phyloP scores from a whole-genome alignment of 1,140 invertebrate genomes.

The Acromyrmex heyeri region DNA sequence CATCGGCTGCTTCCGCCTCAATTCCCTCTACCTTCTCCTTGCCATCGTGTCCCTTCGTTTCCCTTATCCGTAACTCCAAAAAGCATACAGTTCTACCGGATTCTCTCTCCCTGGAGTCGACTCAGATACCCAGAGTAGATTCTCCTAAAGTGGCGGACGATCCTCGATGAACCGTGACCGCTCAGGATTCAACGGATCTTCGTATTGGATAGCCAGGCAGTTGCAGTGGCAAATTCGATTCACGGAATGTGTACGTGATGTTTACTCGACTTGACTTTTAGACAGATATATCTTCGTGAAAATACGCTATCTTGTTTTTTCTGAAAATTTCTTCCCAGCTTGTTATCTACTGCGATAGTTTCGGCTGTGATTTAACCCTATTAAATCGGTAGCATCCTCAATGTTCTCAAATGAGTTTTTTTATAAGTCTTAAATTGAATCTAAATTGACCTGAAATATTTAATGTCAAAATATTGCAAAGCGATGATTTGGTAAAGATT shows the following conservation, averaged over 20 bases:
- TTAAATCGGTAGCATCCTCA: not conserved
- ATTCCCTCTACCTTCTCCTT: conserved; percentile 63
- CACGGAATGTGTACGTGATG: conserved; percentile 38
- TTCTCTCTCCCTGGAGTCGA: conserved; percentile 74
- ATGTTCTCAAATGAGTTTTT: not conserved
- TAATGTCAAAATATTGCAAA: not conserved
- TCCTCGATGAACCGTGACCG: conserved; percentile 81
- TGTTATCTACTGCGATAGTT: not conserved
- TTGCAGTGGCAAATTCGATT: conserved; percentile 14
- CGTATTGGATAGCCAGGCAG: not conserved
- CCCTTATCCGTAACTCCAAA: conserved; percentile 68
- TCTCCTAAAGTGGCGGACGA: conserved; percentile 75
- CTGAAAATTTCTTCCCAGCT: not conserved
- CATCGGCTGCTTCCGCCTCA: conserved; percentile 70
- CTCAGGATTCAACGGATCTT: conserved; percentile 66
- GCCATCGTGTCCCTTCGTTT: conserved; percentile 46
- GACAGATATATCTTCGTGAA: not conserved
- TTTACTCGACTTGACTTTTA: conserved; percentile 30
- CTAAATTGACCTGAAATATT: not conserved
- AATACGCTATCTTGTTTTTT: not conserved
- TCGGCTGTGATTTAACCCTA: not conserved
- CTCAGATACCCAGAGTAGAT: conserved; percentile 78
- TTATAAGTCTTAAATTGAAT: not conserved
- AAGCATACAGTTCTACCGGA: conserved; percentile 78
- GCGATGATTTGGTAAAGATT: not conserved